Evolutionary conservation across 2,113 vertebrate species (phyloP).

Genomic region (Phylloscopus trochilus): DNA sequence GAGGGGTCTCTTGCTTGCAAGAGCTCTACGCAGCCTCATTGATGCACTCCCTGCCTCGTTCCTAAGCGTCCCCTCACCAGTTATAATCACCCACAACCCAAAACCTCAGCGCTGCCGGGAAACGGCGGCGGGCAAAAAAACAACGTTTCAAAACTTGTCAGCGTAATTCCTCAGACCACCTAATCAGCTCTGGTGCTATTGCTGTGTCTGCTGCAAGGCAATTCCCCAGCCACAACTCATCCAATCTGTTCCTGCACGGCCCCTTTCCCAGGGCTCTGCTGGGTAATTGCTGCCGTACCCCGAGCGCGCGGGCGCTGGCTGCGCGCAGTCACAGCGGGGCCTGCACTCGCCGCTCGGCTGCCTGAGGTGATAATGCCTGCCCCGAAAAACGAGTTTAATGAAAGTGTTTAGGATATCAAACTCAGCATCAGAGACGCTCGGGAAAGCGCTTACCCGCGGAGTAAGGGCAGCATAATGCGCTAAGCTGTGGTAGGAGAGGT

Average conservation of each 20-base stretch:
- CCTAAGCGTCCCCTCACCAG: too few relatives aligned
- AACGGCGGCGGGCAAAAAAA: not conserved
- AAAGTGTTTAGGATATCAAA: constrained; percentile 51
- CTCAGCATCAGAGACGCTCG: not conserved
- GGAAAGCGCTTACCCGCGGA: not conserved
- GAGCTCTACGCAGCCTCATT: too few relatives aligned
- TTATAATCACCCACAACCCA: not conserved
- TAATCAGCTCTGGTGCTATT: not conserved
- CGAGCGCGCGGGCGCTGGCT: not conserved
- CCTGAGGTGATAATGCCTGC: constrained; percentile 42
- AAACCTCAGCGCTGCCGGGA: rapidly evolving
- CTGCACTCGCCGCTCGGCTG: not conserved
- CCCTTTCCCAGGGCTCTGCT: not conserved
- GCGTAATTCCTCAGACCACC: not conserved
- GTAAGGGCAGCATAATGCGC: not conserved
- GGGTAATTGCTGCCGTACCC: not conserved
- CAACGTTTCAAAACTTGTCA: not conserved
- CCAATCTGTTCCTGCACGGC: not conserved
- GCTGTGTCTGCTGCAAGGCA: not conserved
- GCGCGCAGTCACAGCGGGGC: not conserved
- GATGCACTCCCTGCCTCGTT: too few relatives aligned
- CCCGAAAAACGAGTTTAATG: constrained; percentile 25
- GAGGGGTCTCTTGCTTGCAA: too few relatives aligned
- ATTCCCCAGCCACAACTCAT: not conserved
- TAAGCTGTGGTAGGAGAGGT: not conserved